Percentiles rank a stretch among this genome's conserved stretches.
These are phyloP conservation scores for Pelmatolapia mariae DNA, from an alignment of 2,113 vertebrate species.

Conservation along the genomic window DNA sequence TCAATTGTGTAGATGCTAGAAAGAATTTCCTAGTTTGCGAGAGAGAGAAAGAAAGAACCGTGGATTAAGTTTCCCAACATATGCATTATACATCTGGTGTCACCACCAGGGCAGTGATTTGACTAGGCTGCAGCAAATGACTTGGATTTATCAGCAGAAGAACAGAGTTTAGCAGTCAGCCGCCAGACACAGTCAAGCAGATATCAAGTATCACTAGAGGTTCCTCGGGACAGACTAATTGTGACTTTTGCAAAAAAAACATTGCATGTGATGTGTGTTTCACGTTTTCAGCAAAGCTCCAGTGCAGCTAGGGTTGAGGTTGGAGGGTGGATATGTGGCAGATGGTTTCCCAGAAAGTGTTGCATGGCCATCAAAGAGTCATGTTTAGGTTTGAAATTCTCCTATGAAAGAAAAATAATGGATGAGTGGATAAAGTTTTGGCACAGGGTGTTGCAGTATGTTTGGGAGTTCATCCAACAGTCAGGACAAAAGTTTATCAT, in stretches of 20 bases:
- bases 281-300: slow-evolving; percentile 10
- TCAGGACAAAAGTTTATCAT: slow-evolving; percentile 30
- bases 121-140: background rate
- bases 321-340: background rate
- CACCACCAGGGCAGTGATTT: slow-evolving; percentile 30
- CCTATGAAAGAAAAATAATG: slow-evolving; percentile 1
- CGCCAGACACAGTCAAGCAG: background rate
- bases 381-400: slow-evolving; percentile 35
- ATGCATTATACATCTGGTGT: slow-evolving; percentile 42
- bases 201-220: background rate
- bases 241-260: background rate
- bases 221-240: background rate
- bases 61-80: slow-evolving; percentile 47
- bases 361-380: slow-evolving; percentile 7
- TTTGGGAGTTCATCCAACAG: slow-evolving; percentile 50
- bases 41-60: slow-evolving; percentile 21
- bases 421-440: slow-evolving; percentile 7
- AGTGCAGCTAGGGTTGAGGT: background rate
- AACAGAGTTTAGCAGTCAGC: background rate
- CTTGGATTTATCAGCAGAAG: background rate
- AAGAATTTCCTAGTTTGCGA: slow-evolving; percentile 17
- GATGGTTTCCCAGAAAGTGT: slow-evolving; percentile 10
- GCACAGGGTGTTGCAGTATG: slow-evolving; percentile 8
- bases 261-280: background rate
- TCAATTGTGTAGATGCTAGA: slow-evolving; percentile 10